Evolutionary conservation across 1,140 invertebrate species (phyloP), one percentile per base, ranked within the genome.

Genomic region (Formica selysi): DNA sequence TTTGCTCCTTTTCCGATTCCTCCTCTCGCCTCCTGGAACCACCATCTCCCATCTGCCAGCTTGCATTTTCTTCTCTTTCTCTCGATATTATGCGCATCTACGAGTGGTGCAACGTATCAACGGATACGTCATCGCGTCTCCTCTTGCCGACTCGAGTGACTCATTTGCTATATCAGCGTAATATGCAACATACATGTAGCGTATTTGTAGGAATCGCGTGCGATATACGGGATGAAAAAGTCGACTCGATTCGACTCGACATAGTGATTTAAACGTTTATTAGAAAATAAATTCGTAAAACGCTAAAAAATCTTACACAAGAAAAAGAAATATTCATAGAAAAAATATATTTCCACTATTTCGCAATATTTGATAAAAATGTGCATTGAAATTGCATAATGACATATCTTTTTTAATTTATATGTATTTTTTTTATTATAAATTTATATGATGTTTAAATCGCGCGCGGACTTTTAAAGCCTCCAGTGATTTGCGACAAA

Each of bases 51-150:
- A 19, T 10, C n/a, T 48, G 59, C 59, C 71, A 59, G 78, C 71
- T 67, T 76, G 71, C 81, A 74, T 78, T 80, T 85, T 73, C 44
- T 67, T 83, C 62, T 81, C 16, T 78, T 84, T 80, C 86, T 80
- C 76, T 8, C 59, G 78, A 76, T 29, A 68, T 70, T 89, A 87
- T 54, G 80, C 76, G 32, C n/a, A 61, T 71, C 80, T 57, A 85
- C 61, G 85, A 73, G 54, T 65, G 67, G 57, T 32, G 61, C 81
- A 67, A 79, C 89, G 86, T 90, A 90, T 87, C 86, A 83, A 86
- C 65, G 54, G 54, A 59, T 57, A 90, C 89, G 89, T 89, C 88
- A 89, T 88, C 88, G 88, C 41, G 74, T 41, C 86, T 86, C 81
- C 76, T 89, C 76, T 85, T 62, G 73, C 48, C 41, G 26, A 29